phyloP scores from a whole-genome alignment of 2,113 vertebrate genomes.

The human region DNA sequence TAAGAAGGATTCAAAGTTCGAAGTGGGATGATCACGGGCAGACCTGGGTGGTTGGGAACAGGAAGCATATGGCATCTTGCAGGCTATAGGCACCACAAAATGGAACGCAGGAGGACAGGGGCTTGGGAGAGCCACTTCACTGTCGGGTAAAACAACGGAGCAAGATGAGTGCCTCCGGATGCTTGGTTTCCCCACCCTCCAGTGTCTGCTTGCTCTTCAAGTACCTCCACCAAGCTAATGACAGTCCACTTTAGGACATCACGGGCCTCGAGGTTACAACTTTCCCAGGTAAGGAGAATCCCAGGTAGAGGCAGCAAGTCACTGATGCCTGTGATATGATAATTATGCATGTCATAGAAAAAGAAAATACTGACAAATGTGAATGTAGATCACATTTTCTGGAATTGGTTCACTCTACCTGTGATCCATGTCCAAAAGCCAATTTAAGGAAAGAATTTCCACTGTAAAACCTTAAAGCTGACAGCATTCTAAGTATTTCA shows the following conservation, averaged over 20 bases:
- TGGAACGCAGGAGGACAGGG: neutral
- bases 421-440: neutral
- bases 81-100: rapidly evolving
- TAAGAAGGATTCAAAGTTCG: neutral
- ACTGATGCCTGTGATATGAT: neutral
- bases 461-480: neutral
- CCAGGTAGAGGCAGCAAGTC: neutral
- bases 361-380: neutral
- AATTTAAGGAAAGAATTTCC: slow-evolving; percentile 16
- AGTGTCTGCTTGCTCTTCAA: neutral
- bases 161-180: neutral
- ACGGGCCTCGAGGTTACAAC: rapidly evolving
- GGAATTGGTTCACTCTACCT: neutral
- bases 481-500: neutral
- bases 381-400: neutral
- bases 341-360: neutral
- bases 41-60: rapidly evolving
- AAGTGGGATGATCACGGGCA: neutral
- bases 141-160: neutral
- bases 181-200: neutral
- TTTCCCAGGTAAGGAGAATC: neutral
- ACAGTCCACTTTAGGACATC: rapidly evolving
- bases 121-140: neutral
- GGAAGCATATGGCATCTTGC: too few relatives aligned
- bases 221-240: neutral